Base-by-base conservation (phyloP, 2,113 vertebrate species). In the Lamprotornis superbus region DNA sequence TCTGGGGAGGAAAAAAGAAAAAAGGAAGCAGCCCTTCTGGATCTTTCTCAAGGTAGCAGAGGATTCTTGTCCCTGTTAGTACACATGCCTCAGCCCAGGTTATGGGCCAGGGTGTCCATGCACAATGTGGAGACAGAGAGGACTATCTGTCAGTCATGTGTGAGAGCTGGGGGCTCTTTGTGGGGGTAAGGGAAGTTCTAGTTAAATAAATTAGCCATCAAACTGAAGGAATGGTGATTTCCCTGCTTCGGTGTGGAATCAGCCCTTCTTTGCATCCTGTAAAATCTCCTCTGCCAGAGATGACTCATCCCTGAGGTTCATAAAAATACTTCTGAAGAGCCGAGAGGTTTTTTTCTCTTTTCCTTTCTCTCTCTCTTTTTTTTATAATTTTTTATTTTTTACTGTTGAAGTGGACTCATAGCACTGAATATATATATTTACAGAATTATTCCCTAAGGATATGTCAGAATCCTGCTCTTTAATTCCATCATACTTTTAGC, bases 231-330 rank as follows among this genome's bases (percentile, higher is more conserved):
- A 52, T 0, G 23, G 87, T 52, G 69, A 67, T 73, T 93, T 92
- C 85, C 57, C 61, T 93, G 59, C 79, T 83, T 74, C 2, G 0
- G 33, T 65, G 25, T 61, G 65, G 61, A 90, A 79, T 68, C 90
- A 91, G 70, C 50, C 70, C 73, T 56, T 57, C 82, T 94, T 75
- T 81, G 57, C 83, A 92, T 94, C 94, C 84, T 93, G 73, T 79
- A 94, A 95, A 87, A 69, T 92, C 73, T 94, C 69, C 63, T 77
- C 73, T 96, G 91, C 91, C 94, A 94, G 90, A 44, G 82, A 92
- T 94, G 93, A 97, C 85, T 97, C 94, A 97, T 92, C 39, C 46
- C 23, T 75, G 69, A 95, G 49, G 37, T 90, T 94, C 90, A 95
- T 85, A 93, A 96, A 92, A 95, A 95, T 90, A 87, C 60, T 94